phyloP scores from a whole-genome alignment of 23 tunicate species.

The Aplidium turbinatum region DNA sequence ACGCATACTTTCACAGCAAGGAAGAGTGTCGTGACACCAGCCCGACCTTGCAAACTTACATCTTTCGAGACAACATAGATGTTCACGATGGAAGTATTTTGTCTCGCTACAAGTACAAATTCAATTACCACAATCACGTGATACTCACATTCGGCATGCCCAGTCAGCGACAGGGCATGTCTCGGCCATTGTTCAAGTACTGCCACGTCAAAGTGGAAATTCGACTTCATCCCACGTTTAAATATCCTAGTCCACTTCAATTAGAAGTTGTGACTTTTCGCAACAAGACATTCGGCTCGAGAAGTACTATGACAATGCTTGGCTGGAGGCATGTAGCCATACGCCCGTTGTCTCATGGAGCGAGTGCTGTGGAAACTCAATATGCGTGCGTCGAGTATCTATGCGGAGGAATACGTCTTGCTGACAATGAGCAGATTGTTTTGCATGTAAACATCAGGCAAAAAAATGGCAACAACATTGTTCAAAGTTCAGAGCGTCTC shows the following conservation, averaged over 20 bases:
- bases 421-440: constrained; percentile 22
- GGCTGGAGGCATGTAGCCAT: constrained; percentile 53
- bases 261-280: constrained; percentile 57
- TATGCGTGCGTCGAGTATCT: constrained; percentile 70
- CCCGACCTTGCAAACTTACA: constrained; percentile 62
- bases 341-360: neutral
- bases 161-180: neutral
- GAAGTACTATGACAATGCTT: constrained; percentile 17
- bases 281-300: constrained; percentile 13
- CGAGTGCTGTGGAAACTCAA: constrained; percentile 3
- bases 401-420: constrained; percentile 43
- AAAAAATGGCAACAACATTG: neutral
- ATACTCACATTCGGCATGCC: constrained; percentile 46
- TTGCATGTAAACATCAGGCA: constrained; percentile 53
- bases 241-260: constrained; percentile 23
- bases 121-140: constrained; percentile 41
- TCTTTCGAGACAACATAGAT: constrained; percentile 60
- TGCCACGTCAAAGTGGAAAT: constrained; percentile 56
- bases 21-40: constrained; percentile 69
- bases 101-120: constrained; percentile 14
- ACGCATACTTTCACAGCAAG: constrained; percentile 63
- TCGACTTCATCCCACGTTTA: constrained; percentile 24
- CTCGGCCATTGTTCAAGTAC: constrained; percentile 12
- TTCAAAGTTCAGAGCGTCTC: neutral
- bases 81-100: constrained; percentile 37